phyloP scores from a whole-genome alignment of 2,797 vertebrate species.

The Lepus townsendii region DNA sequence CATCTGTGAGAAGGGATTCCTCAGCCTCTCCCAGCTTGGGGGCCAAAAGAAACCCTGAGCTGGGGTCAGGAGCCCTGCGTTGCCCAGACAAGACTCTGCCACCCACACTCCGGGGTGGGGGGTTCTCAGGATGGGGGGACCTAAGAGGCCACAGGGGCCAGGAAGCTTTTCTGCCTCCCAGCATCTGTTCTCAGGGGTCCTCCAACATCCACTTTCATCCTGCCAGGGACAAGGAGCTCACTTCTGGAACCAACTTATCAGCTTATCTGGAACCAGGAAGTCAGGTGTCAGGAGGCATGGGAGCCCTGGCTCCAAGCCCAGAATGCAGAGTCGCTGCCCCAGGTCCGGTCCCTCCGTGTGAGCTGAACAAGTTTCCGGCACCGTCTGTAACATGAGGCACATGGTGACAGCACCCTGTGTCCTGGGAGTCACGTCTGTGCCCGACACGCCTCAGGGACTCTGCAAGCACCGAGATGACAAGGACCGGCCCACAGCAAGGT shows the following conservation, averaged over 20 bases:
- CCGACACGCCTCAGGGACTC: not conserved
- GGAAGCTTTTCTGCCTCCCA: not conserved
- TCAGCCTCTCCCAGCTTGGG: not conserved
- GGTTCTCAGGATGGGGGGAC: not conserved
- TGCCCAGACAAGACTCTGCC: not conserved
- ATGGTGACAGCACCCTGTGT: not conserved
- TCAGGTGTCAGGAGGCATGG: not conserved
- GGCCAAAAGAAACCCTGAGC: not conserved
- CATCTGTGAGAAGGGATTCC: not conserved
- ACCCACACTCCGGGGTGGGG: not conserved
- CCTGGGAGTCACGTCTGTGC: fast-evolving
- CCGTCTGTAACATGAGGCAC: not conserved
- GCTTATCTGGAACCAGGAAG: not conserved
- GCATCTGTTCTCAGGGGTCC: not conserved
- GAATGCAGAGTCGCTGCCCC: not conserved
- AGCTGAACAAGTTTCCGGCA: not conserved
- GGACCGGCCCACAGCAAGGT: too few species aligned
- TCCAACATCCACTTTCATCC: not conserved
- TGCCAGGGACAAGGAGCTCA: not conserved
- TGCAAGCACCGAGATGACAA: too few species aligned
- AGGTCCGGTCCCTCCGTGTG: not conserved
- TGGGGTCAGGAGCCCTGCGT: not conserved
- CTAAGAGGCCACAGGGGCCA: not conserved
- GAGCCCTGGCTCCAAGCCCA: not conserved
- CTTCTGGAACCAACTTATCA: not conserved